phyloP scores from a whole-genome alignment of 2,888 invertebrate species.

The Chloromyia formosa region DNA sequence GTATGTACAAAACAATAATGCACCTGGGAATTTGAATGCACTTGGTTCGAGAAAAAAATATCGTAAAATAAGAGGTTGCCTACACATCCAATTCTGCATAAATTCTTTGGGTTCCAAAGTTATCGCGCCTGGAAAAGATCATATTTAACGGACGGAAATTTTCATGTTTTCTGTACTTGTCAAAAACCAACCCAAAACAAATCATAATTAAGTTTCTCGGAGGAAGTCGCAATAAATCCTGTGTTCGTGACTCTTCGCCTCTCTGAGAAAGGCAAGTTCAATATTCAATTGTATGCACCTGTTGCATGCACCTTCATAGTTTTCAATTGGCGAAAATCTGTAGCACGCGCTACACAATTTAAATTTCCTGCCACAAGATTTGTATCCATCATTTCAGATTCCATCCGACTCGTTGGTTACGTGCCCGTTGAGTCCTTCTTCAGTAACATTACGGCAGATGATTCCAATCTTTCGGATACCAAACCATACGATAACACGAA shows the following conservation, averaged over 20 bases:
- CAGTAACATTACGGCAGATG: slow-evolving; percentile 10
- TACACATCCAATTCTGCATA: no score
- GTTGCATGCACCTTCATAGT: slow-evolving; percentile 23
- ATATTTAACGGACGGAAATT: no score
- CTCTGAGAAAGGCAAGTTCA: not conserved
- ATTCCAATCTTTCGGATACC: slow-evolving; percentile 1
- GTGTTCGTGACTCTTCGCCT: no score
- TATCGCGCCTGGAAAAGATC: no score
- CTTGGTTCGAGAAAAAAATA: no score
- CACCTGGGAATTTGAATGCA: no score
- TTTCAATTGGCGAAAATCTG: slow-evolving; percentile 23
- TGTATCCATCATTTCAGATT: slow-evolving; percentile 19
- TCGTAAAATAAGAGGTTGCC: no score
- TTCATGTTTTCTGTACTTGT: no score
- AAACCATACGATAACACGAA: slow-evolving; percentile 28
- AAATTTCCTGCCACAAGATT: slow-evolving; percentile 31
- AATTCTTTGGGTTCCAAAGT: no score
- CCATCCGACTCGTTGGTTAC: slow-evolving; percentile 23
- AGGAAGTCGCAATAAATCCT: no score
- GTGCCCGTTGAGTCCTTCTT: not conserved
- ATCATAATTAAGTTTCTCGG: not conserved
- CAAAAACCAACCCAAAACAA: not conserved
- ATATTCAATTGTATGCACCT: slow-evolving; percentile 33
- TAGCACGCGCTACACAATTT: slow-evolving; percentile 33
- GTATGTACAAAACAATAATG: no score